These are phyloP conservation scores for Arbacia lixula DNA, from an alignment of 53 echinoderm and acorn worm species.

Conservation along the genomic window DNA sequence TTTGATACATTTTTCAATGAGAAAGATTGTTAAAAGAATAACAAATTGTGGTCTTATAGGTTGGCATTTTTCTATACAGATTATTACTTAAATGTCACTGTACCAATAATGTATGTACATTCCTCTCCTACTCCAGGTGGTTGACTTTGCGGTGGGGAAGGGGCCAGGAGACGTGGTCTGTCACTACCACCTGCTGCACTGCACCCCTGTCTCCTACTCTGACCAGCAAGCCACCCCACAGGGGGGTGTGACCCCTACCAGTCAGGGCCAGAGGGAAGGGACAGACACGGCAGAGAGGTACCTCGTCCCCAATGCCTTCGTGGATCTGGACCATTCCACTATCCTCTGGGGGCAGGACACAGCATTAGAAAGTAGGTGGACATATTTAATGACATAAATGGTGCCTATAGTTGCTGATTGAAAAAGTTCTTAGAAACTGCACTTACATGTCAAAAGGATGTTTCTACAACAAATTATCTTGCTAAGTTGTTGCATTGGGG, in stretches of 20 bases:
- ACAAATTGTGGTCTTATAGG: no score
- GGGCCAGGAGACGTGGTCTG: constrained; percentile 5
- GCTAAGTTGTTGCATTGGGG: no score
- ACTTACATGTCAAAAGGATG: no score
- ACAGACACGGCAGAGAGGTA: constrained; percentile 21
- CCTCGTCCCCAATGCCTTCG: constrained; percentile 30
- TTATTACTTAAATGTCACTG: no score
- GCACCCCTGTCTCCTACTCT: background rate
- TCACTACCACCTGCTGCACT: constrained; percentile 44
- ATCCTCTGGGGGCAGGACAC: constrained; percentile 44
- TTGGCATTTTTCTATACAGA: no score
- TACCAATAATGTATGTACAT: no score
- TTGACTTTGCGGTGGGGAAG: constrained; percentile 28
- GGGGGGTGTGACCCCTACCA: constrained; percentile 22
- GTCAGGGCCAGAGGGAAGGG: background rate
- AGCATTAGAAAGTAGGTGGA: background rate
- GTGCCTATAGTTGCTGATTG: no score
- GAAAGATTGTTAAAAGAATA: no score
- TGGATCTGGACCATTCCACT: constrained; percentile 45
- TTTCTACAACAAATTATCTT: no score
- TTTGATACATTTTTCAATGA: no score
- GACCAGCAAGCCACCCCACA: constrained; percentile 17
- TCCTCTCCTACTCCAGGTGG: background rate
- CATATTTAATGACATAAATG: no score
- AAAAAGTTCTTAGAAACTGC: no score